Evolutionary conservation across 2,797 vertebrate genomes (phyloP).

Genomic region (Sciurus vulgaris): DNA sequence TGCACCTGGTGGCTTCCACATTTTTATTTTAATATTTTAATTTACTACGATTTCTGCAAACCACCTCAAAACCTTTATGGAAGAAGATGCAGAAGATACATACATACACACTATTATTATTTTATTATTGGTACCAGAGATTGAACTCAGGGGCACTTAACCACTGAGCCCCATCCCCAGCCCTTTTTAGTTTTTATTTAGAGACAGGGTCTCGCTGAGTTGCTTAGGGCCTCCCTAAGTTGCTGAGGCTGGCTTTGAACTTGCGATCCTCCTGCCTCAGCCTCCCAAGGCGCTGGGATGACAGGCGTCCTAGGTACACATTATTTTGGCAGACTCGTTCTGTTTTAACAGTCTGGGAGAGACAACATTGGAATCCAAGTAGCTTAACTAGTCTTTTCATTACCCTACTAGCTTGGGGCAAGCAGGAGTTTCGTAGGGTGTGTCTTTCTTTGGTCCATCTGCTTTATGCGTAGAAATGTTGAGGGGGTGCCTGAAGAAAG

Average conservation of each 20-base stretch:
- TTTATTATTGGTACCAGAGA: too few species aligned
- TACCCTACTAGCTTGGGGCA: constrained; percentile 21
- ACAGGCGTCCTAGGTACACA: background rate
- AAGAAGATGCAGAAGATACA: constrained; percentile 12
- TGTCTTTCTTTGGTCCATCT: background rate
- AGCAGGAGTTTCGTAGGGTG: constrained; percentile 13
- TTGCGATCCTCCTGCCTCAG: too few species aligned
- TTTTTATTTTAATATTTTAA: constrained; percentile 50
- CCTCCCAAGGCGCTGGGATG: too few species aligned
- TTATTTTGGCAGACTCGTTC: constrained; percentile 19
- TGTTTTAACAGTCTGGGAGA: constrained; percentile 23
- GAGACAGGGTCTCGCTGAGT: too few species aligned
- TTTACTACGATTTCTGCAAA: constrained; percentile 8
- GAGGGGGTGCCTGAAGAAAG: background rate
- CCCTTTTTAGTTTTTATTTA: too few species aligned
- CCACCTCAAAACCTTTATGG: background rate
- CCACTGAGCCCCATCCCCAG: too few species aligned
- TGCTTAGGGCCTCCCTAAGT: too few species aligned
- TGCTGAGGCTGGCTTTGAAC: too few species aligned
- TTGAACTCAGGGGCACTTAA: too few species aligned
- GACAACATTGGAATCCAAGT: constrained; percentile 34
- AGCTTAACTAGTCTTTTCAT: constrained; percentile 43
- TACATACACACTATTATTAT: background rate
- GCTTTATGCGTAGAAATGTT: background rate
- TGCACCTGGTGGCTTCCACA: background rate